Evolutionary conservation across 2,797 vertebrate genomes (phyloP).

Genomic region (Chaenodraco wilsoni): DNA sequence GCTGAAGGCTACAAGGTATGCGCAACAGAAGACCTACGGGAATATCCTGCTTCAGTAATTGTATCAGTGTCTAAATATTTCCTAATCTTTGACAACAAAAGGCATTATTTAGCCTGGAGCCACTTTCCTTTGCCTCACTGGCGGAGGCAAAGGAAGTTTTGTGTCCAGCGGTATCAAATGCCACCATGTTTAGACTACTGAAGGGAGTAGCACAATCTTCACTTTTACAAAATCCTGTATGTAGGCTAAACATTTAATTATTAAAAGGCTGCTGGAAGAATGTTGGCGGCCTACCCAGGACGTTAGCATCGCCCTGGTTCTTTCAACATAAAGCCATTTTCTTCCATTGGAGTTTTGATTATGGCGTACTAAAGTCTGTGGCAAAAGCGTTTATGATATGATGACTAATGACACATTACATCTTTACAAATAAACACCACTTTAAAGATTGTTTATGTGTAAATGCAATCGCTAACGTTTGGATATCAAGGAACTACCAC

Average conservation of each 20-base stretch:
- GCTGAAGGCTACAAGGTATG: constrained; percentile 95
- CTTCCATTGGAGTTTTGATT: no score
- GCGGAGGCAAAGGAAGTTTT: neutral
- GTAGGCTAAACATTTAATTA: constrained; percentile 22
- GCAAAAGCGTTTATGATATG: no score
- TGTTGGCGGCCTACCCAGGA: no score
- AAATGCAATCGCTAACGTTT: no score
- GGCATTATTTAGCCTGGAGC: neutral
- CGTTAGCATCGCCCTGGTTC: no score
- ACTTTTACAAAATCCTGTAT: neutral
- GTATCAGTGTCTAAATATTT: neutral
- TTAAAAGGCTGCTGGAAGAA: neutral
- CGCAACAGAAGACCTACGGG: neutral
- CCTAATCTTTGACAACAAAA: neutral
- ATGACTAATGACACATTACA: no score
- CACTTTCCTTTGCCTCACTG: neutral
- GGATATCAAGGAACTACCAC: no score
- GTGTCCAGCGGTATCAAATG: neutral
- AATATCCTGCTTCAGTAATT: neutral
- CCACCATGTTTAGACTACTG: neutral
- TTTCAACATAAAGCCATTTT: no score
- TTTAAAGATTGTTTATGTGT: no score
- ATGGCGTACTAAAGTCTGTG: no score
- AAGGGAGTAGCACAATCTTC: constrained; percentile 1
- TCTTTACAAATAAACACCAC: no score